Conservation (phyloP, 2,888 invertebrate genomes). For the Pantelozetes paolii region DNA sequence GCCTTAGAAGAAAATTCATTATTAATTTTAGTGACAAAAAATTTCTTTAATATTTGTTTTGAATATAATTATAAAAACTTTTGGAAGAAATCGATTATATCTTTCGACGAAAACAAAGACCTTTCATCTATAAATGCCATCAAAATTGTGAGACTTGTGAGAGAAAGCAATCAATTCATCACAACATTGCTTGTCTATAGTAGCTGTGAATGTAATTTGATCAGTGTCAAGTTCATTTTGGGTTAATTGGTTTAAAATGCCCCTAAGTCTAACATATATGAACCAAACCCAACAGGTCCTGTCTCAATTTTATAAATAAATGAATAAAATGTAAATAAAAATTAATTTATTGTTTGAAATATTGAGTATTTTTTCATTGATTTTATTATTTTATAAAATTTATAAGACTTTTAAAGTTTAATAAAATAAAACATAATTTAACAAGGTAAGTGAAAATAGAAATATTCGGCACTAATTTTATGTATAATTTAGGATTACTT, state of each 20-base stretch:
- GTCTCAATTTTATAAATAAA: too few species aligned
- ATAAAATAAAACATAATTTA: too few species aligned
- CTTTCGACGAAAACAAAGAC: not conserved
- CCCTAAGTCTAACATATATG: too few species aligned
- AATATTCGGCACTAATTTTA: conserved; percentile 20
- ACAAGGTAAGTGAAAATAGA: not conserved
- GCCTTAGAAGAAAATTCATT: not conserved
- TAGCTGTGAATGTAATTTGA: too few species aligned
- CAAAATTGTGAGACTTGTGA: not conserved
- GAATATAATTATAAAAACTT: conserved; percentile 1
- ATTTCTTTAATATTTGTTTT: not conserved
- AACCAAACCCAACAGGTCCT: too few species aligned
- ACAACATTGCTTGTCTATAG: conserved; percentile 1
- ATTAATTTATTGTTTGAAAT: too few species aligned
- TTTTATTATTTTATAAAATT: too few species aligned
- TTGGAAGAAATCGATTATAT: not conserved
- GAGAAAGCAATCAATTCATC: not conserved
- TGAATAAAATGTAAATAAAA: too few species aligned
- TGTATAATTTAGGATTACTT: not conserved
- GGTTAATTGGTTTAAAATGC: too few species aligned
- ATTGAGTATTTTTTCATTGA: too few species aligned
- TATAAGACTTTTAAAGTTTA: too few species aligned
- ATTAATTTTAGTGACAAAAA: not conserved
- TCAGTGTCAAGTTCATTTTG: too few species aligned
- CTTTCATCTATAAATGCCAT: conserved; percentile 19